Base-by-base conservation (phyloP, 2,888 invertebrate genomes). In the Quadroppia sp. region DNA sequence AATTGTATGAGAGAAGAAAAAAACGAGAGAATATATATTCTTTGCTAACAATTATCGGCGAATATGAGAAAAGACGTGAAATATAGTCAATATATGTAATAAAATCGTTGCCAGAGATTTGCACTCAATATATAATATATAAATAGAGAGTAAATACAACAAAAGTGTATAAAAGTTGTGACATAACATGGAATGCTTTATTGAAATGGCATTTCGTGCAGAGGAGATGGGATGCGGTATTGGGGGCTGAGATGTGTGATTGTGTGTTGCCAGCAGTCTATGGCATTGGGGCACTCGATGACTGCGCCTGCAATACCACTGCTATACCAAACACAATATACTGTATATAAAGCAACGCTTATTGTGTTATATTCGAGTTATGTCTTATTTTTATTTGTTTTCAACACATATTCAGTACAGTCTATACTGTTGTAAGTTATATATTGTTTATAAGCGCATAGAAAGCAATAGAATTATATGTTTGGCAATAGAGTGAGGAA, bases 171-270 rank as follows among this genome's bases (percentile, higher is more conserved):
- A 42, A 69, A 42, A 69, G 69, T 42, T 45, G 25, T 45, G 40
- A 69, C 69, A 69, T 69, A 20, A 64, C 61, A 64, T 64, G 17
- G 36, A 64, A 64, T 64, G 45, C 42, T 69, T 69, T 69, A 69
- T 69, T 69, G 69, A 69, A 42, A 69, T 69, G 69, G 45, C 45
- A 42, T 69, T 69, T 69, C 69, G 45, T 69, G 45, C 45, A 45
- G 45, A 45, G 42, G 4, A 9, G 36, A 36, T 67, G n/a, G 7
- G 32, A 32, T 69, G 40, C 45, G 36, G 30, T 56, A 42, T 28
- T 69, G 45, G 45, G 69, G 13, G 3, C 36, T 69, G 45, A 69
- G 69, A 6, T 69, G 45, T 69, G 69, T 69, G 69, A 69, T 69
- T 42, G 69, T 69, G n/a, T n/a, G n/a, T 40, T 42, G 69, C 45